Evolutionary conservation across 2,888 invertebrate genomes (phyloP).

Genomic region (Galeopsomyia nigrocyanea): DNA sequence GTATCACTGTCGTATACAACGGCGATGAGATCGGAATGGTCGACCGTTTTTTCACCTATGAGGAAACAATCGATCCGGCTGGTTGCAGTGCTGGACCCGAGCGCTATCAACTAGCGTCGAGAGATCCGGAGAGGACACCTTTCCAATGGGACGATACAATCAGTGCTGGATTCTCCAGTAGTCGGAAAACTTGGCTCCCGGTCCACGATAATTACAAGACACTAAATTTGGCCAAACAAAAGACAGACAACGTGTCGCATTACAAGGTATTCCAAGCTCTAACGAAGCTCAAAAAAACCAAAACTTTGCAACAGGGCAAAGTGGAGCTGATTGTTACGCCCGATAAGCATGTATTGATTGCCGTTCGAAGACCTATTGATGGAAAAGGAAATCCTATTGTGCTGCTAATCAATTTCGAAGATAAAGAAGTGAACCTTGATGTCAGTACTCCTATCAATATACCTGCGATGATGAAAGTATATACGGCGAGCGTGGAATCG

Average conservation of each 20-base stretch:
- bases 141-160: slow-evolving; percentile 75
- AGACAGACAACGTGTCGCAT: slow-evolving; percentile 70
- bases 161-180: slow-evolving; percentile 76
- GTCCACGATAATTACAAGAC: slow-evolving; percentile 74
- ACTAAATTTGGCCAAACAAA: slow-evolving; percentile 74
- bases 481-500: slow-evolving; percentile 52
- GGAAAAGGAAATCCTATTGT: slow-evolving; percentile 39
- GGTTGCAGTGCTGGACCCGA: slow-evolving; percentile 72
- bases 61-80: slow-evolving; percentile 72
- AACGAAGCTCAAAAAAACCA: slow-evolving; percentile 69
- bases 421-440: too few relatives aligned
- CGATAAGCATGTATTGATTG: slow-evolving; percentile 48
- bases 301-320: slow-evolving; percentile 68
- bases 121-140: slow-evolving; percentile 78
- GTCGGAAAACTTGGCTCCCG: slow-evolving; percentile 76
- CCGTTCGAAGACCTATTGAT: slow-evolving; percentile 45
- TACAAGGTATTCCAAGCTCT: slow-evolving; percentile 65
- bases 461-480: slow-evolving; percentile 50
- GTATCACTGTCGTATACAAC: slow-evolving; percentile 78
- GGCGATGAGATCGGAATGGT: slow-evolving; percentile 91
- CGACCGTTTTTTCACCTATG: slow-evolving; percentile 74
- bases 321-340: slow-evolving; percentile 57
- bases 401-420: slow-evolving; percentile 27
- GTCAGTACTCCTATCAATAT: too few relatives aligned
- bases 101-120: slow-evolving; percentile 72